Base-by-base conservation (phyloP, 2,888 invertebrate species). In the Megastigmus dorsalis region DNA sequence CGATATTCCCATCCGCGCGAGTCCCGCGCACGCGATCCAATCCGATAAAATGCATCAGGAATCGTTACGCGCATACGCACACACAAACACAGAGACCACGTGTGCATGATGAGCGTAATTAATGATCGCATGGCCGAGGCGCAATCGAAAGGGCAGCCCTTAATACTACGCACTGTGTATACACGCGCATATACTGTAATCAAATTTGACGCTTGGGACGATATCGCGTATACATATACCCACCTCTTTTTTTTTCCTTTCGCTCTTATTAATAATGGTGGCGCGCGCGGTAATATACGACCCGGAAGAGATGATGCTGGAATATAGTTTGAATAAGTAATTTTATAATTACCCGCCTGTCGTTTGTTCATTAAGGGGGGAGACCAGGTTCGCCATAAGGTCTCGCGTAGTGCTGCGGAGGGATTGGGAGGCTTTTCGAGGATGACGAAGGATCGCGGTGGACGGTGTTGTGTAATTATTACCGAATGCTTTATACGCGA, bases 291-390 rank as follows among this genome's bases (percentile, higher is more conserved):
- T n/a, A n/a, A n/a, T n/a, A n/a, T n/a, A n/a, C n/a, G n/a, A 43
- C 36, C 36, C 52, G 41, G 38, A 36, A 38, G 33, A 63, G 4
- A 18, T 5, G 20, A 13, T 0, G 2, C n/a, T n/a, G n/a, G n/a
- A n/a, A n/a, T 38, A 15, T 4, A 43, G 45, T 38, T 50, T 59
- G 48, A 68, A 57, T 59, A 48, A 68, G 54, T 70, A 54, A 62
- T 70, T 62, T 70, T 54, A 52, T 45, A 70, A 62, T 70, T 70
- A 62, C 36, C 30, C 54, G 60, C 33, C 45, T 70, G 68, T 59
- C 68, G n/a, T n/a, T n/a, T n/a, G n/a, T n/a, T n/a, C n/a, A n/a
- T n/a, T n/a, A n/a, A n/a, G n/a, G n/a, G n/a, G n/a, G n/a, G n/a
- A n/a, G n/a, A n/a, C n/a, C n/a, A n/a, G n/a, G n/a, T n/a, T n/a